Evolutionary conservation across 2,113 vertebrate species (phyloP), one percentile per base, ranked within the genome.

Genomic region (Oryctolagus cuniculus): DNA sequence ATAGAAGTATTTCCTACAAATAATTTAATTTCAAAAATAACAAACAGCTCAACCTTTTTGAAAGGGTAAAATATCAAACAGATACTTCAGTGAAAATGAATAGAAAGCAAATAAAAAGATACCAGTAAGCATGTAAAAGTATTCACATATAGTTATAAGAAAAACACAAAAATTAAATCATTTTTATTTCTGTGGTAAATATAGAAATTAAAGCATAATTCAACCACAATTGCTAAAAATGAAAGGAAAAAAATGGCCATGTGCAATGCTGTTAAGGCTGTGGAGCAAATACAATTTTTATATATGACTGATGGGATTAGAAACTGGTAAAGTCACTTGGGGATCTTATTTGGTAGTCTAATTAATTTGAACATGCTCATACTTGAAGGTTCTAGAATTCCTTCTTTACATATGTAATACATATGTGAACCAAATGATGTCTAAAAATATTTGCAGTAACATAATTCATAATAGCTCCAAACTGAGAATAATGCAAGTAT

Each of bases 21-120:
- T 92, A 8, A 67, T 64, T 75, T 82, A 10, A 87, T 36, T 72
- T 72, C 3, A 75, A 64, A 86, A 94, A 70, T 58, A 83, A 75
- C 16, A 64, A 74, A 34, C 19, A 44, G n/a, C 19, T 89, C 31
- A 92, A 0, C 10, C 15, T 72, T 63, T 92, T 81, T 63, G 31
- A 49, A 24, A 61, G 22, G 6, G 55, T 15, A 79, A 55, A 17
- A 19, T 17, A 49, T 7, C 25, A 61, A 4, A 5, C 0, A n/a
- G n/a, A n/a, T n/a, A 51, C 7, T 44, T 89, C 24, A 31, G 5
- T 73, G 73, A 49, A 70, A 67, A 86, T 29, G 29, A 51, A 22
- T 1, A 34, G 31, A 66, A 78, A 58, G 6, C 8, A 58, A 2
- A 17, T 69, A 10, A 34, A 95, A 86, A 51, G 5, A 77, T 25